Evolutionary conservation across 2,888 invertebrate species (phyloP).

Genomic region (Agrochola lota): DNA sequence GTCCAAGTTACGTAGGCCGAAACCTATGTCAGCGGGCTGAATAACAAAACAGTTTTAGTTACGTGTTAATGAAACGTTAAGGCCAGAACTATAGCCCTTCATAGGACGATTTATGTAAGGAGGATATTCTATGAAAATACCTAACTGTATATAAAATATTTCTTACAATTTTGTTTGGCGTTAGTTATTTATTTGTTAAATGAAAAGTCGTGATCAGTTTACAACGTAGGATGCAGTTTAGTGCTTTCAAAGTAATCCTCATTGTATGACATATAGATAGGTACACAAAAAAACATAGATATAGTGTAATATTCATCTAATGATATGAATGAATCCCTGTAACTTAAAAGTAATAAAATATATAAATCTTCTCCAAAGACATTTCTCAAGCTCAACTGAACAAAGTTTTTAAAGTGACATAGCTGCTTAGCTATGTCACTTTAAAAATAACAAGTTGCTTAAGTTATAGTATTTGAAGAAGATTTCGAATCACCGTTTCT

Average conservation of each 20-base stretch:
- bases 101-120: conserved; percentile 22
- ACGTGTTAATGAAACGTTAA: conserved; percentile 61
- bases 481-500: conserved; percentile 50
- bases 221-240: not conserved
- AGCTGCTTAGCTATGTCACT: too few species aligned
- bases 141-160: not conserved
- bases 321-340: conserved; percentile 38
- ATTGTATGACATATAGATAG: conserved; percentile 10
- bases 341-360: conserved; percentile 17
- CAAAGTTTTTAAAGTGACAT: not conserved
- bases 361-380: conserved; percentile 50
- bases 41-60: conserved; percentile 77
- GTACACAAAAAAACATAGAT: conserved; percentile 39
- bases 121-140: conserved; percentile 35
- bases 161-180: not conserved
- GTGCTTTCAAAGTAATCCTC: conserved; percentile 38
- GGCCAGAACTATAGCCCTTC: conserved; percentile 68
- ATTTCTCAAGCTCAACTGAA: not conserved
- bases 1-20: conserved; percentile 87
- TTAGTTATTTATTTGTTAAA: not conserved
- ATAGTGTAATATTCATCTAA: conserved; percentile 39
- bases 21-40: conserved; percentile 86
- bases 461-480: conserved; percentile 45
- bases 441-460: too few species aligned
- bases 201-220: not conserved